Evolutionary conservation across 2,888 invertebrate genomes (phyloP).

Genomic region (Muscina levida): DNA sequence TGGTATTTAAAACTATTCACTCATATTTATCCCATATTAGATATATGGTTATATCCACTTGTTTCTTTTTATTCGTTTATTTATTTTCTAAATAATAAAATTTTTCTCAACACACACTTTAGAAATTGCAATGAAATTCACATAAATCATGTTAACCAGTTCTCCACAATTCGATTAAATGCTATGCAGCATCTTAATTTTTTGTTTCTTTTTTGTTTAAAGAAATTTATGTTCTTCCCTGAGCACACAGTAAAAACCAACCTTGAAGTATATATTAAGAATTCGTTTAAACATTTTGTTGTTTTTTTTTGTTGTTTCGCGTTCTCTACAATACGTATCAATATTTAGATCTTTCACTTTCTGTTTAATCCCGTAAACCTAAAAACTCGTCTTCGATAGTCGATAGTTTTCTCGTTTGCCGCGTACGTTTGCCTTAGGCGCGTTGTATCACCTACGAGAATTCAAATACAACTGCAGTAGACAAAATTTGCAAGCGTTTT

Average conservation of each 20-base stretch:
- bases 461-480: constrained; percentile 5
- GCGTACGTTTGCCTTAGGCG: neutral
- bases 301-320: neutral
- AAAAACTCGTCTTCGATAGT: neutral
- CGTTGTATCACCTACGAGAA: neutral
- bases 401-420: neutral
- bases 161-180: no score
- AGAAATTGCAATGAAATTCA: no score
- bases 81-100: no score
- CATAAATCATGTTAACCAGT: no score
- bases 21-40: no score
- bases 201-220: neutral
- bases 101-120: no score
- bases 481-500: constrained; percentile 13
- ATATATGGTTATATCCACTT: no score
- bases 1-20: no score
- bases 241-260: constrained; percentile 51
- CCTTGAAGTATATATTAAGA: constrained; percentile 49
- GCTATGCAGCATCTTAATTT: no score
- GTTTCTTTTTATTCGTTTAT: no score
- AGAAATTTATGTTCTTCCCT: no score
- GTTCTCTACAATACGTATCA: neutral
- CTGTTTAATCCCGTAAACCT: neutral
- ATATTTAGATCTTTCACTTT: constrained; percentile 24
- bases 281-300: constrained; percentile 15